Evolutionary conservation across 2,113 vertebrate species (phyloP).

Genomic region (Neodontobutis hainanensis): DNA sequence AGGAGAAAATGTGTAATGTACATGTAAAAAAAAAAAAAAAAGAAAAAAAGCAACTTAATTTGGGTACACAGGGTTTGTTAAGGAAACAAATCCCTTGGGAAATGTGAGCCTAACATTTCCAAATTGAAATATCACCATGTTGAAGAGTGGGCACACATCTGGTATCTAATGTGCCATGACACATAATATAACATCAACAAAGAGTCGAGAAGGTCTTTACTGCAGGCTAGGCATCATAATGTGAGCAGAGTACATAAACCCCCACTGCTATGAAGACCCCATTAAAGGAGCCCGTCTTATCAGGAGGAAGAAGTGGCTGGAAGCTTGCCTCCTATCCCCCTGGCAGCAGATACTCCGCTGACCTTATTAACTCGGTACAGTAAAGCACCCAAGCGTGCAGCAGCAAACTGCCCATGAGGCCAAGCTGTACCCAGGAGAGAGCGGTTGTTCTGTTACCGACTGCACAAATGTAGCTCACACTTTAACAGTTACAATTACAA

Average conservation of each 20-base stretch:
- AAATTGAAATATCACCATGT: constrained; percentile 57
- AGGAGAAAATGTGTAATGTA: too few relatives aligned
- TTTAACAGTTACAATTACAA: not conserved
- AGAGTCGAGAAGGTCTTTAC: constrained; percentile 35
- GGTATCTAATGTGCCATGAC: not conserved
- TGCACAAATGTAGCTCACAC: too few relatives aligned
- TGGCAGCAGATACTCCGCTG: constrained; percentile 57
- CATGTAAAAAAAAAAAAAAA: too few relatives aligned
- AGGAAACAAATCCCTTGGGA: constrained; percentile 50
- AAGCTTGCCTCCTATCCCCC: constrained; percentile 47
- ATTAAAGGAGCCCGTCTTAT: constrained; percentile 67
- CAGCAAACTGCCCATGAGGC: constrained; percentile 59
- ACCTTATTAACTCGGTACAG: constrained; percentile 72
- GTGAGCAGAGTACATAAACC: constrained; percentile 38
- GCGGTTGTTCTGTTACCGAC: constrained; percentile 18
- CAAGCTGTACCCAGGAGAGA: constrained; percentile 43
- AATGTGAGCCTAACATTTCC: constrained; percentile 69
- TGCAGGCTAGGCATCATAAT: constrained; percentile 41
- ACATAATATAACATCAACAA: not conserved
- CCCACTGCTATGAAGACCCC: constrained; percentile 52
- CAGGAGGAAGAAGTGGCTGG: constrained; percentile 42
- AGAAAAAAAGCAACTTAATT: not conserved
- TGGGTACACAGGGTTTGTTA: constrained; percentile 4
- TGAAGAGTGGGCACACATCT: constrained; percentile 1
- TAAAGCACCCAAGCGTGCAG: constrained; percentile 61